Conservation (phyloP, 2,113 vertebrate species). For the Hyaena hyaena region DNA sequence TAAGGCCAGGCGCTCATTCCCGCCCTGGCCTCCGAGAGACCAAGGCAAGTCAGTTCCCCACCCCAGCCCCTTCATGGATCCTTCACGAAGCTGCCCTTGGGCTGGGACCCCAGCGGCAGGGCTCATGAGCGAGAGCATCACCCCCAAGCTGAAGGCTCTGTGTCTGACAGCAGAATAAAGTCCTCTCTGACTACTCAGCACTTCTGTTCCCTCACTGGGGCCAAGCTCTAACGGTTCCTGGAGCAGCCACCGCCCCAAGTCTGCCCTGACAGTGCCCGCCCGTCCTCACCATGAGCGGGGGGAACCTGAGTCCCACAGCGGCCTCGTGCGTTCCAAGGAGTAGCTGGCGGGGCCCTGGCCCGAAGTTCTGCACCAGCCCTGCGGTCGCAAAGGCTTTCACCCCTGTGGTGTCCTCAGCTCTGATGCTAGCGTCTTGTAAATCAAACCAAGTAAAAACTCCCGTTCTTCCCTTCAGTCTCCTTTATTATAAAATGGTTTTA, state of each 20-base stretch:
- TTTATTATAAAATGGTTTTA: constrained; percentile 73
- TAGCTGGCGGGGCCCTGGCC: background rate
- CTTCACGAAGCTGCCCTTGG: too few relatives aligned
- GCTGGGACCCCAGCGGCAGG: too few relatives aligned
- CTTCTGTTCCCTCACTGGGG: background rate
- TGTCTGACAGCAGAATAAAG: background rate
- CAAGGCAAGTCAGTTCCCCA: background rate
- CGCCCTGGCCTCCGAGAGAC: background rate
- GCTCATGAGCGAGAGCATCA: too few relatives aligned
- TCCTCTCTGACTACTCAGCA: background rate
- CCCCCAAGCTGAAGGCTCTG: too few relatives aligned
- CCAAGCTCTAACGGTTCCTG: background rate
- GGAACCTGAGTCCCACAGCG: background rate
- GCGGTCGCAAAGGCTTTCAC: background rate
- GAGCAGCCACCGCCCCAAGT: background rate
- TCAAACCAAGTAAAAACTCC: background rate
- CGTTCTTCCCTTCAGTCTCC: background rate
- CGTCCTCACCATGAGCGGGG: background rate
- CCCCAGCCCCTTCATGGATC: too few relatives aligned
- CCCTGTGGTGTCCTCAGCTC: background rate
- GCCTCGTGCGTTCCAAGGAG: accelerated
- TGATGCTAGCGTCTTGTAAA: background rate
- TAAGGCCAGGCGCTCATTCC: background rate
- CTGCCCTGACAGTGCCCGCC: accelerated
- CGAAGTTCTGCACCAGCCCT: accelerated